Percentiles rank a stretch among this genome's conserved stretches.
Conservation (phyloP, 2,113 vertebrate genomes). For the Symphodus melops region DNA sequence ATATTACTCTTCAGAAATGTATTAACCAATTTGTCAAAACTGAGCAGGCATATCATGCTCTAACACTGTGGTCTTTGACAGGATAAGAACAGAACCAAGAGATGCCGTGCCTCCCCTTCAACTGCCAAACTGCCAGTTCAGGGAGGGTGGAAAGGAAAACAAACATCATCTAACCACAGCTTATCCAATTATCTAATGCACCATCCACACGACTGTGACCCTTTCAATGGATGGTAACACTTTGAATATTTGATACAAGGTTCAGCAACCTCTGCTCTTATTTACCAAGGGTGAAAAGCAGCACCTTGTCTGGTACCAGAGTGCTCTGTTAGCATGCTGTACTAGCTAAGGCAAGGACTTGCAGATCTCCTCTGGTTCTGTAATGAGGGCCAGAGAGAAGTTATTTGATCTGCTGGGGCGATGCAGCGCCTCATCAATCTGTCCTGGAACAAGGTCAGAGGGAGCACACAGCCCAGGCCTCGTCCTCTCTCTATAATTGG, state of each 20-base stretch:
- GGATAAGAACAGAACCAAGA: slow-evolving; percentile 29
- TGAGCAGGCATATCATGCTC: slow-evolving; percentile 12
- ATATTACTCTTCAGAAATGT: slow-evolving; percentile 1
- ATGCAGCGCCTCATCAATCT: slow-evolving; percentile 74
- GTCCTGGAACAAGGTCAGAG: slow-evolving; percentile 72
- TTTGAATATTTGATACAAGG: not conserved
- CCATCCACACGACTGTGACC: slow-evolving; percentile 11
- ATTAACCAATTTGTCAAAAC: slow-evolving; percentile 31
- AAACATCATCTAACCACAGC: slow-evolving; percentile 13
- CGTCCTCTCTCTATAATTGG: slow-evolving; percentile 72
- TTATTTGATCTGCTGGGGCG: slow-evolving; percentile 75
- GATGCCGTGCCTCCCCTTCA: slow-evolving; percentile 21
- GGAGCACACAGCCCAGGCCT: slow-evolving; percentile 54
- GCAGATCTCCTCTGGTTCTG: slow-evolving; percentile 48
- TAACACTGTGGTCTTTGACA: not conserved
- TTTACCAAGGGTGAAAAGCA: slow-evolving; percentile 15
- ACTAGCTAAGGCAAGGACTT: slow-evolving; percentile 14
- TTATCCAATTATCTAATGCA: slow-evolving; percentile 27
- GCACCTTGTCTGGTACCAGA: not conserved
- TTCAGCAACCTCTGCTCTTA: not conserved
- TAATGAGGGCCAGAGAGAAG: slow-evolving; percentile 74
- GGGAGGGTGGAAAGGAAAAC: slow-evolving; percentile 17
- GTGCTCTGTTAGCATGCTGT: slow-evolving; percentile 9
- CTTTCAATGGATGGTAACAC: slow-evolving; percentile 6
- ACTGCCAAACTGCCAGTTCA: slow-evolving; percentile 40